Base-by-base conservation (phyloP, 2,113 vertebrate genomes). In the Cyrtonyx montezumae region DNA sequence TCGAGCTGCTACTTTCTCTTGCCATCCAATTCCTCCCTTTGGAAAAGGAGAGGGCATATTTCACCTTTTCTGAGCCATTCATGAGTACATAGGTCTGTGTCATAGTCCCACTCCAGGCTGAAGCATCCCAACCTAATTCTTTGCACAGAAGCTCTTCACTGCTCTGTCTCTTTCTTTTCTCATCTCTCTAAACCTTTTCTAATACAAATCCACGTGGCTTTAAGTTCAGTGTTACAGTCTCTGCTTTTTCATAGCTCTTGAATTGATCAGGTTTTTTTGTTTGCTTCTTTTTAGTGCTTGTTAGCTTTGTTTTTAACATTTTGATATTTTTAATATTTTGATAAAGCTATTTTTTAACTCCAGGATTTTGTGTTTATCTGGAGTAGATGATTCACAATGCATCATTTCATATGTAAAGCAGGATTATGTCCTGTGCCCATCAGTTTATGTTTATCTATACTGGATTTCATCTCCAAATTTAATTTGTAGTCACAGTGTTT, bases 341-440 rank as follows among this genome's bases (percentile, higher is more conserved):
- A 75, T 71, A 26, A 88, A 77, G 40, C 45, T 70, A 0, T 23
- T 62, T 83, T 37, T 16, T 63, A 88, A 86, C 34, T 42, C 43
- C 23, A 43, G 21, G n/a, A 70, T 70, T 92, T 90, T 86, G 13
- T 74, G 45, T 81, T 66, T 48, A 58, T 66, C 26, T 67, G 28
- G 25, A 79, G 45, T 20, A 80, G 79, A 63, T 85, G 42, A 96
- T 48, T 90, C 77, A 37, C 62, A 85, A 19, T 30, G 23, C 55
- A 83, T 67, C 56, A 9, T 56, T 91, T 84, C 17, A 30, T 51
- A 36, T 0, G 0, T 75, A 8, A 67, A 15, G 56, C 62, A 74
- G 45, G 56, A 45, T 88, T 93, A 23, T 83, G 58, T 77, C 51
- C 69, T 63, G 16, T 75, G 19, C 16, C 28, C 46, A 20, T 59